These are phyloP conservation scores for Halcyon malimbica DNA, from an alignment of 2,113 vertebrate species.

Conservation along the genomic window DNA sequence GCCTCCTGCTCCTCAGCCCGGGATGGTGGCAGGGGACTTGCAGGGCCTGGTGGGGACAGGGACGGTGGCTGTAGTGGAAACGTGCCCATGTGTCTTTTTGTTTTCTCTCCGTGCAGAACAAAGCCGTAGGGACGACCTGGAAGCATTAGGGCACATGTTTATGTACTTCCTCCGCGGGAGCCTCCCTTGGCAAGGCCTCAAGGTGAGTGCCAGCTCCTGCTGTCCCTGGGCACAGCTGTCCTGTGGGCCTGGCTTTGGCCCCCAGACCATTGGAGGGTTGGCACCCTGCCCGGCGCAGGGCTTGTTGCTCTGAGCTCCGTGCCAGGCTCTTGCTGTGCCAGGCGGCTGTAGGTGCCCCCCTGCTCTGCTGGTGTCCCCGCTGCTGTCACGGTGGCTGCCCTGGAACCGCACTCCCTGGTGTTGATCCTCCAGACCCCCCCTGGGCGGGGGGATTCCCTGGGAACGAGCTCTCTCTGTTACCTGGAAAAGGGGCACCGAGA, in stretches of 20 bases:
- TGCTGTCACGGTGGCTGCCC: not conserved
- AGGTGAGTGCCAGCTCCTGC: constrained; percentile 75
- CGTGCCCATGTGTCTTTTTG: accelerated
- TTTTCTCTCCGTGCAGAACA: constrained; percentile 80
- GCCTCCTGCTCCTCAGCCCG: not conserved
- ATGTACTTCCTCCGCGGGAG: constrained; percentile 98
- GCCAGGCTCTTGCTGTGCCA: not conserved
- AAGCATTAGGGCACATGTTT: constrained; percentile 98
- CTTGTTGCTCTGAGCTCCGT: not conserved
- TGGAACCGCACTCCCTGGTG: not conserved
- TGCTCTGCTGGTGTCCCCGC: not conserved
- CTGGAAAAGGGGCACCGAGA: not conserved
- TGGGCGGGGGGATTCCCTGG: not conserved
- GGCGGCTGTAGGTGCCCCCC: not conserved
- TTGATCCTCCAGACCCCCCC: not conserved
- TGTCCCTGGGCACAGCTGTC: not conserved
- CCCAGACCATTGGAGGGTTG: not conserved
- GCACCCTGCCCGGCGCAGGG: not conserved
- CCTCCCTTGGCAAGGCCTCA: constrained; percentile 97
- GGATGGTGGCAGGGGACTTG: not conserved
- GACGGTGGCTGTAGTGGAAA: not conserved
- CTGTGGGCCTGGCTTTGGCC: not conserved
- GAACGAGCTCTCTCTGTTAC: not conserved
- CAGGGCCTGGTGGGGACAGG: not conserved
- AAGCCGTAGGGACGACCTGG: constrained; percentile 96